These are phyloP conservation scores for Mesorhabditis spiculigera DNA, from an alignment of 2,888 invertebrate species.

Conservation along the genomic window DNA sequence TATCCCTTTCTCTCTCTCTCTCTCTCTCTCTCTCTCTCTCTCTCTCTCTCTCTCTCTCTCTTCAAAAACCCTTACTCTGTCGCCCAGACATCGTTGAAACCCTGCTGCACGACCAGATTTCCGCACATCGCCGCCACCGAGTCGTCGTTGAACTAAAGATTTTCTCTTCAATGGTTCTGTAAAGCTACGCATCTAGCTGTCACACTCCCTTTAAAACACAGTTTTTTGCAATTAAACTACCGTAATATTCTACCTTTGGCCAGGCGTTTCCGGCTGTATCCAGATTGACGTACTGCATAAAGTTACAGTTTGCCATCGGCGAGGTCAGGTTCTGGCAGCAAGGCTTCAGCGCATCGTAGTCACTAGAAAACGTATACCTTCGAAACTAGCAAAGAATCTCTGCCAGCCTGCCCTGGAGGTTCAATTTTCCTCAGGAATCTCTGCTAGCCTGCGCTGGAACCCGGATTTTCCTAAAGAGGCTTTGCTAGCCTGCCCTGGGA, in stretches of 20 bases:
- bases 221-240: neutral
- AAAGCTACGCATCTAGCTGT: too few relatives aligned
- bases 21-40: neutral
- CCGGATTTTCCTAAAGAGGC: too few relatives aligned
- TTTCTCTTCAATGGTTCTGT: too few relatives aligned
- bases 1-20: too few relatives aligned
- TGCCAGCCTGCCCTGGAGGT: too few relatives aligned
- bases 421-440: too few relatives aligned
- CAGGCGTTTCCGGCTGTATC: conserved; percentile 44
- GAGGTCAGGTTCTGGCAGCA: conserved; percentile 26
- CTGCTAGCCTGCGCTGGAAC: too few relatives aligned
- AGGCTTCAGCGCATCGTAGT: conserved; percentile 33
- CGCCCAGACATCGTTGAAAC: conserved; percentile 34
- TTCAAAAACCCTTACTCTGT: conserved; percentile 23
- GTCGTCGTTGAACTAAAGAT: conserved; percentile 14
- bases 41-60: too few relatives aligned
- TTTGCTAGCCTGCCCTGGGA: too few relatives aligned
- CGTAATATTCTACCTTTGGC: conserved; percentile 18
- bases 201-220: neutral
- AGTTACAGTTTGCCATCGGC: conserved; percentile 36
- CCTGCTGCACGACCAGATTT: conserved; percentile 28
- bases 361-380: conserved; percentile 15
- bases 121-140: conserved; percentile 34
- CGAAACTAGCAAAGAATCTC: neutral
- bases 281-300: conserved; percentile 36